Base-by-base conservation (phyloP, 2,797 vertebrate genomes). In the Acomys russatus region DNA sequence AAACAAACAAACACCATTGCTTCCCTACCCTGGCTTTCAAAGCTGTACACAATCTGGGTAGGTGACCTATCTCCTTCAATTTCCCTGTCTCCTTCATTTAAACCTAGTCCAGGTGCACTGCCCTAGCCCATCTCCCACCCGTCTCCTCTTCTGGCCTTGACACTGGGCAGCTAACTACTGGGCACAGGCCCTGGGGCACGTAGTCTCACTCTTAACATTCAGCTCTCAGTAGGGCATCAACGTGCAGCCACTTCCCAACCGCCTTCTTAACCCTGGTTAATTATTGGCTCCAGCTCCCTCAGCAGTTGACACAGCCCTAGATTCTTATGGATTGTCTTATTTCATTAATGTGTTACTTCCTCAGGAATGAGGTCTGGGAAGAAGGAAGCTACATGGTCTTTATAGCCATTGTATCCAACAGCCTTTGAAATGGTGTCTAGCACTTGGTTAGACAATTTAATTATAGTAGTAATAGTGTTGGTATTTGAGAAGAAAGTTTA, bases 301-400 rank as follows among this genome's bases (percentile, higher is more conserved):
- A 17, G 25, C 63, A 1, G 89, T 56, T 22, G 10, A 76, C 38
- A 5, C 5, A 18, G 30, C n/a, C 88, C 88, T 74, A 15, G n/a
- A 51, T 83, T 95, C 64, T 91, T 51, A 88, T n/a, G 51, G 56
- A 35, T 70, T 92, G 80, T 38, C 20, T 66, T 88, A 28, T 84
- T 85, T 88, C 74, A 78, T 30, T 78, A 80, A 11, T n/a, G 3
- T 44, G 2, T 51, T 51, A 38, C 66, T 64, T 59, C 64, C 44
- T 78, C 66, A 20, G 35, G 30, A 1, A 63, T 9, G 54, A 38
- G 38, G 25, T 79, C 49, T 68, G 49, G 3, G 33, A 49, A 94
- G 59, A 86, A 95, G n/a, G 12, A 12, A 56, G 5, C 59, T 64
- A 6, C 11, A 23, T 25, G n/a, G 5, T 49, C 25, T 63, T 74